phyloP scores from a whole-genome alignment of 2,888 invertebrate species.

The Microchrysa polita region DNA sequence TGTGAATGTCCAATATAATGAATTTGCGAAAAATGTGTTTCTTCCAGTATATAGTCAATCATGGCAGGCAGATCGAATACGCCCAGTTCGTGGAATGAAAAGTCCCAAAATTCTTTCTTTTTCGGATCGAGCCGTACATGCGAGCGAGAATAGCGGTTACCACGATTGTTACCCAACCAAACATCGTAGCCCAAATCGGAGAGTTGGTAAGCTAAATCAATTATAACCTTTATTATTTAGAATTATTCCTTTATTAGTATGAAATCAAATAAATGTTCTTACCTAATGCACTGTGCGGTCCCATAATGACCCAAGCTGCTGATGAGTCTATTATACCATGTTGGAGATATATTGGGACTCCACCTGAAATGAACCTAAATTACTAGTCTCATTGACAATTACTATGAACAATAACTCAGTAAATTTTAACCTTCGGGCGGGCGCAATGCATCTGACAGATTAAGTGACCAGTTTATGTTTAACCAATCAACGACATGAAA shows the following conservation, averaged over 20 bases:
- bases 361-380: too few species aligned
- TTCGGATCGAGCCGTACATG: conserved; percentile 61
- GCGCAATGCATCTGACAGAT: too few species aligned
- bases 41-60: conserved; percentile 61
- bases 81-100: conserved; percentile 64
- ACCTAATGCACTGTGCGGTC: conserved; percentile 68
- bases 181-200: conserved; percentile 64
- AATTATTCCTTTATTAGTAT: too few species aligned
- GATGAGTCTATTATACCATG: conserved; percentile 76
- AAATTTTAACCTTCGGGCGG: too few species aligned
- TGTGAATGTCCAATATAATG: conserved; percentile 65
- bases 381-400: too few species aligned
- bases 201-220: conserved; percentile 65
- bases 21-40: conserved; percentile 58
- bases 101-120: conserved; percentile 63
- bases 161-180: conserved; percentile 64
- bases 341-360: conserved; percentile 62
- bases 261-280: not conserved
- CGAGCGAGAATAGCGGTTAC: conserved; percentile 63
- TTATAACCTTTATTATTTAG: too few species aligned
- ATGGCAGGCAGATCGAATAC: conserved; percentile 61
- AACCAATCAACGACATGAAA: too few species aligned
- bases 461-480: too few species aligned
- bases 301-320: conserved; percentile 74
- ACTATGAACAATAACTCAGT: too few species aligned